Percentiles rank a stretch among this genome's conserved stretches.
These are phyloP conservation scores for Channa maculata DNA, from an alignment of 2,113 vertebrate species.

Conservation along the genomic window DNA sequence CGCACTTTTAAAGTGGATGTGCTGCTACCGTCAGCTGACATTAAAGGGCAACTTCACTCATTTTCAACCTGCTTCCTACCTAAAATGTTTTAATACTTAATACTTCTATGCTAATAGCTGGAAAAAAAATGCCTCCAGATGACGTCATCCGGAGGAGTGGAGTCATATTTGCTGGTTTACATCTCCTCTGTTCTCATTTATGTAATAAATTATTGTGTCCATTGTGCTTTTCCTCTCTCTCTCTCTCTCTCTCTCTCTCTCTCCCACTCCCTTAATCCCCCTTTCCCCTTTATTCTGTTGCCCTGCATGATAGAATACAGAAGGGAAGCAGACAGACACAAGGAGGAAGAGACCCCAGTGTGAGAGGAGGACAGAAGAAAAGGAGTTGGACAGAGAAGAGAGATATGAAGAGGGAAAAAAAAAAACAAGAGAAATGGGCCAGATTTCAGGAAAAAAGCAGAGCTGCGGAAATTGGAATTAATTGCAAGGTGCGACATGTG, in stretches of 20 bases:
- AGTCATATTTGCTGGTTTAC: too few relatives aligned
- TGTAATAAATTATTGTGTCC: background rate
- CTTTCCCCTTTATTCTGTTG: background rate
- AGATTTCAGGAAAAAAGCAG: background rate
- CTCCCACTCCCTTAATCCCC: background rate
- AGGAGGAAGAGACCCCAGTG: background rate
- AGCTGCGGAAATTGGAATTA: background rate
- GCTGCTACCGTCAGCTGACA: background rate
- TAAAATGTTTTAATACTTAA: too few relatives aligned
- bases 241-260: background rate
- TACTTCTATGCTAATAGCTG: too few relatives aligned
- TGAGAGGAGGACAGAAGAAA: background rate
- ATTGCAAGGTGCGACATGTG: background rate
- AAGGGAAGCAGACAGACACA: background rate
- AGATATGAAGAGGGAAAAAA: background rate
- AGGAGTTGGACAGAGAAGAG: background rate
- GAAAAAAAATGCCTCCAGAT: too few relatives aligned
- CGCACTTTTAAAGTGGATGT: too few relatives aligned
- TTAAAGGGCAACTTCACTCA: conserved; percentile 3
- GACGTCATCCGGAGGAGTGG: too few relatives aligned
- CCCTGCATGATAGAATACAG: conserved; percentile 14
- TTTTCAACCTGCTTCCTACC: too few relatives aligned
- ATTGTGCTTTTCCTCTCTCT: conserved; percentile 10
- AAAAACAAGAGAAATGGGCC: background rate
- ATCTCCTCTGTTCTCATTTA: background rate